Base-by-base conservation (phyloP, 2,888 invertebrate genomes). In the Conops quadrifasciatus region DNA sequence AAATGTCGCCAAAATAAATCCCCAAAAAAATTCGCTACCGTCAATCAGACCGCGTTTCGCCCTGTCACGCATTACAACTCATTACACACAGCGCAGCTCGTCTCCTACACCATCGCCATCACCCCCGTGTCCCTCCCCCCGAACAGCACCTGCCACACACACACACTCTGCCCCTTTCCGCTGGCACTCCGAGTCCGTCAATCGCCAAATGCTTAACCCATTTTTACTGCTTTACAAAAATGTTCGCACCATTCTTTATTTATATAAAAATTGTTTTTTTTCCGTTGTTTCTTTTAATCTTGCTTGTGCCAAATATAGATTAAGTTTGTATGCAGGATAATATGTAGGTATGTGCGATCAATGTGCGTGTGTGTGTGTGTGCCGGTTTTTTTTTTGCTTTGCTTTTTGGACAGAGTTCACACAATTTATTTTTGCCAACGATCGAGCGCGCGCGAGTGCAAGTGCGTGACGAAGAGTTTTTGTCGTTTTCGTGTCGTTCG, bases 361-460 rank as follows among this genome's bases (percentile, higher is more conserved):
- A n/a, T 36, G 36, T 36, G 36, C 9, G 36, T 67, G 60, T 62
- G 51, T 67, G 51, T 28, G n/a, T 64, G 43, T 66, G 13, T 36
- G 36, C 21, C 0, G n/a, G 9, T 43, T 51, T 28, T 62, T 58
- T 15, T 51, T 66, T 24, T 36, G 53, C 9, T 30, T 45, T 53
- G 19, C 45, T 60, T 62, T 21, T 19, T 59, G 16, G 5, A 4
- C n/a, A 15, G 53, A 49, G 9, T 51, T 51, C 51, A 11, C 16
- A 16, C 5, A 67, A 56, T 59, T 58, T 47, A 47, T 67, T 67
- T 67, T 56, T 45, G 43, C 43, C 43, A 59, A 30, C 58, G 45
- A 45, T 67, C 19, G 47, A n/a, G 47, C 9, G 28, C 59, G 59
- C n/a, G 59, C 59, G 67, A 36, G 47, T 59, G 59, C 47, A 47